Percentiles rank a stretch among this genome's conserved stretches.
These are phyloP conservation scores for Chorisops tibialis DNA, from an alignment of 2,888 invertebrate genomes.

Conservation along the genomic window DNA sequence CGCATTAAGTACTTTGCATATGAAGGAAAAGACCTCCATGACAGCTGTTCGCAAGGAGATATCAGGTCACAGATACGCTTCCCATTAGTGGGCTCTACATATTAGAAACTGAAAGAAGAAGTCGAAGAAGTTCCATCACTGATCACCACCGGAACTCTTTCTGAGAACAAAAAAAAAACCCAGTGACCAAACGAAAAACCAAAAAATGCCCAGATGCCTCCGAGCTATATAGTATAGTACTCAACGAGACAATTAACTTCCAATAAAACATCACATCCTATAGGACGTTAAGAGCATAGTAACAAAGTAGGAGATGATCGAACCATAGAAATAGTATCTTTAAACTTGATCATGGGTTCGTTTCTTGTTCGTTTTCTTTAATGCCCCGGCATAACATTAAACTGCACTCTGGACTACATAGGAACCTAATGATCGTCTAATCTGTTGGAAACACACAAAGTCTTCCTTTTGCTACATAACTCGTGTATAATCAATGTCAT, in stretches of 20 bases:
- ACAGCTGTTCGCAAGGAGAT: constrained; percentile 2
- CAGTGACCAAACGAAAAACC: too few species aligned
- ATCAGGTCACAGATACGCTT: constrained; percentile 17
- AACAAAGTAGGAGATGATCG: too few species aligned
- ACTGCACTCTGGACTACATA: too few species aligned
- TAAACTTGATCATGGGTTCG: too few species aligned
- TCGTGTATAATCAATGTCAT: constrained; percentile 13
- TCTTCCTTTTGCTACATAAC: not conserved
- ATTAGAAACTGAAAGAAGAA: constrained; percentile 8
- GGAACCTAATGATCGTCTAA: constrained; percentile 3
- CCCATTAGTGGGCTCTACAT: not conserved
- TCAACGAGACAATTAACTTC: constrained; percentile 17
- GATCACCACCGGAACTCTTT: constrained; percentile 2
- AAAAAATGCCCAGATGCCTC: too few species aligned
- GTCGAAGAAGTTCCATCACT: constrained; percentile 12
- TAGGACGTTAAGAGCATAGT: not conserved
- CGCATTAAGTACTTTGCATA: constrained; percentile 1
- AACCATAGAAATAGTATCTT: too few species aligned
- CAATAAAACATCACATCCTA: constrained; percentile 16
- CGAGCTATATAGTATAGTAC: too few species aligned
- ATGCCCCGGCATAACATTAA: too few species aligned
- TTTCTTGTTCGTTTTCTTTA: too few species aligned
- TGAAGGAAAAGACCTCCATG: constrained; percentile 12
- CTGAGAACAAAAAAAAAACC: too few species aligned
- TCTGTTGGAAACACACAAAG: not conserved